phyloP scores from a whole-genome alignment of 2,888 invertebrate genomes.

The Candidula unifasciata region DNA sequence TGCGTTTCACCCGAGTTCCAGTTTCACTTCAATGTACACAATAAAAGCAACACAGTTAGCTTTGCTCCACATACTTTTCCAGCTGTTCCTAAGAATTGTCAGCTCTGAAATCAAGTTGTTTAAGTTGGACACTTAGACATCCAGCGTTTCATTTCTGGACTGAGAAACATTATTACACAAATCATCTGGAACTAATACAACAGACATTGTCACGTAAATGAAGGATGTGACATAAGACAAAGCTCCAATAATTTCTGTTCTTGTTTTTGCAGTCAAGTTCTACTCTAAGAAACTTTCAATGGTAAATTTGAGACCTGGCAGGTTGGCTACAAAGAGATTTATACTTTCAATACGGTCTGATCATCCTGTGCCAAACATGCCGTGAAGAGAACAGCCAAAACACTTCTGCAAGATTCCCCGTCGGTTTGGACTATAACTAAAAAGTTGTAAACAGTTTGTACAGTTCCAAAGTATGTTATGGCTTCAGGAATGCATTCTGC shows the following conservation, averaged over 20 bases:
- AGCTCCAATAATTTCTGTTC: not conserved
- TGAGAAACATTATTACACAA: not conserved
- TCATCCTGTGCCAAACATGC: not conserved
- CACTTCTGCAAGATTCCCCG: not conserved
- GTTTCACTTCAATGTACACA: too few relatives aligned
- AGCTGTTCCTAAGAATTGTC: too few relatives aligned
- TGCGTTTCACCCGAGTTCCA: too few relatives aligned
- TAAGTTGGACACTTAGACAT: not conserved
- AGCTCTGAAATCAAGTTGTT: too few relatives aligned
- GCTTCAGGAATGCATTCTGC: conserved; percentile 2
- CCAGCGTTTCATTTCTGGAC: not conserved
- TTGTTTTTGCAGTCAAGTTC: not conserved
- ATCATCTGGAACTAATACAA: not conserved
- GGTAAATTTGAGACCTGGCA: not conserved
- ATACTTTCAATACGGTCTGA: not conserved
- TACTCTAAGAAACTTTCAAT: not conserved
- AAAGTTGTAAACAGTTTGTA: not conserved
- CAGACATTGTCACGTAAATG: not conserved
- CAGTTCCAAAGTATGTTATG: too few relatives aligned
- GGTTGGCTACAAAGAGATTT: not conserved
- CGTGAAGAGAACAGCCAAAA: conserved; percentile 2
- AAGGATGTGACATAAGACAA: too few relatives aligned
- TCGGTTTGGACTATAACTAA: not conserved
- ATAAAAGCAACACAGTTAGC: too few relatives aligned
- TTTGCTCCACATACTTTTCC: too few relatives aligned